Percentiles rank a stretch among this genome's conserved stretches.
Evolutionary conservation across 2,797 vertebrate species (phyloP).

Genomic region (Peromyscus eremicus): DNA sequence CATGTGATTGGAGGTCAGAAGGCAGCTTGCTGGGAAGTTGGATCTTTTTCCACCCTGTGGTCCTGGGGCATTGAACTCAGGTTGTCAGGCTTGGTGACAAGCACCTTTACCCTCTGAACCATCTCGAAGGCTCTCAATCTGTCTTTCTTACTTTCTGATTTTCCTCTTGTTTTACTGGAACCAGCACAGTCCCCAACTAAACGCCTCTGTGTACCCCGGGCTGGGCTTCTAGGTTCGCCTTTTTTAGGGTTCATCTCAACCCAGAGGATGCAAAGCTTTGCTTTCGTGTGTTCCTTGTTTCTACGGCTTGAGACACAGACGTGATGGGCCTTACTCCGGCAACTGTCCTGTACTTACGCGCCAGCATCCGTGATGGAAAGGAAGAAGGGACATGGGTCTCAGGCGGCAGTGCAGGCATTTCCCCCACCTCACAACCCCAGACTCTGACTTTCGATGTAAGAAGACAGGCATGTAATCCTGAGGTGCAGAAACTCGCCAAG

Average conservation of each 20-base stretch:
- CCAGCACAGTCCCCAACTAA: not conserved
- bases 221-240: not conserved
- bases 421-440: not conserved
- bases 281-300: not conserved
- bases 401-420: no score
- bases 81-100: no score
- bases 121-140: not conserved
- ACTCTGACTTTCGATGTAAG: not conserved
- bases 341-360: not conserved
- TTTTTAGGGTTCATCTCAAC: not conserved
- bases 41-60: not conserved
- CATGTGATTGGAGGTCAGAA: not conserved
- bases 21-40: not conserved
- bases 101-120: not conserved
- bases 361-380: not conserved
- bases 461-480: not conserved
- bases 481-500: not conserved
- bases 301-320: not conserved
- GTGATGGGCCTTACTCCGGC: not conserved
- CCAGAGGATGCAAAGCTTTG: not conserved
- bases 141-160: not conserved
- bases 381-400: not conserved
- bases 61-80: not conserved
- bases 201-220: not conserved
- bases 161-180: slow-evolving; percentile 18